phyloP scores from a whole-genome alignment of 1,140 invertebrate species.

The Drosophila sp. region DNA sequence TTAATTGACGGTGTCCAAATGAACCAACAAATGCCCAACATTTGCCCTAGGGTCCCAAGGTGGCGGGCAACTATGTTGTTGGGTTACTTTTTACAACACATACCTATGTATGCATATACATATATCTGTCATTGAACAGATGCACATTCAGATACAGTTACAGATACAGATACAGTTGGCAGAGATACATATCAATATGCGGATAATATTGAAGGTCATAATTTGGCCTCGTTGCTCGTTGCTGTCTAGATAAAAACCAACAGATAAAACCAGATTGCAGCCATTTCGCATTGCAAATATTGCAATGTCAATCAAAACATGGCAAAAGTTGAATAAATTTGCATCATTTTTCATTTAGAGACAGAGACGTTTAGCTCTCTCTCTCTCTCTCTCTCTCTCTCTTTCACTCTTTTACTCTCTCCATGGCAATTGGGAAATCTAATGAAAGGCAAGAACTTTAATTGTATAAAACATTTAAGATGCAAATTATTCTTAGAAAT shows the following conservation, averaged over 20 bases:
- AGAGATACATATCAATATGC: slow-evolving; percentile 9
- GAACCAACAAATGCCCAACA: too few species aligned
- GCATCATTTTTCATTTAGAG: slow-evolving; percentile 1
- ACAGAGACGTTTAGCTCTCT: neutral
- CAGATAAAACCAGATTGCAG: slow-evolving; percentile 3
- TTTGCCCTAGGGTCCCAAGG: too few species aligned
- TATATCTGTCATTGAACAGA: slow-evolving; percentile 14
- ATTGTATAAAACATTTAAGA: too few species aligned
- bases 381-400: too few species aligned
- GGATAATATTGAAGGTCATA: slow-evolving; percentile 31
- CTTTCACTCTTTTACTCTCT: too few species aligned
- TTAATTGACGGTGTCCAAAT: too few species aligned
- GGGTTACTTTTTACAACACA: too few species aligned
- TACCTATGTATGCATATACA: too few species aligned
- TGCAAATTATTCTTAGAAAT: too few species aligned
- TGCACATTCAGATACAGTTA: slow-evolving; percentile 9
- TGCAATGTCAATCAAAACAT: slow-evolving; percentile 3
- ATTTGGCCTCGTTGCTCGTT: neutral
- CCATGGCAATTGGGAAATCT: too few species aligned
- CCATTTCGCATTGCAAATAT: slow-evolving; percentile 8
- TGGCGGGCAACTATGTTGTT: too few species aligned
- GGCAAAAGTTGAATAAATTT: neutral
- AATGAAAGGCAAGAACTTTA: too few species aligned
- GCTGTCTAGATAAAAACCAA: neutral
- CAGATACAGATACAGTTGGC: slow-evolving; percentile 11